These are phyloP conservation scores for Steatocranus sp. DNA, from an alignment of 2,797 vertebrate genomes.

Conservation along the genomic window DNA sequence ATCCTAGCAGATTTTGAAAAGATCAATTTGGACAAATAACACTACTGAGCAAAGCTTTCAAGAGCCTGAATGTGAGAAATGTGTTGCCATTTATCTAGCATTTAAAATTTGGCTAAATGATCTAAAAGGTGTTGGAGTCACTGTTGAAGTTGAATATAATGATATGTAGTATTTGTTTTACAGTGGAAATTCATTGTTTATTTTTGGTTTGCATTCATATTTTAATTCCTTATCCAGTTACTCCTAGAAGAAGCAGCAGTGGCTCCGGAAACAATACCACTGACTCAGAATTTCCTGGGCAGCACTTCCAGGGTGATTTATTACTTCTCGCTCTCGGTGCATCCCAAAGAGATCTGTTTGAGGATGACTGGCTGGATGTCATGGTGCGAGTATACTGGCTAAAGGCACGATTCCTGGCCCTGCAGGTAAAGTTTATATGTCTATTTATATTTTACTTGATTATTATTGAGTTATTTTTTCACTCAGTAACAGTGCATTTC, in stretches of 20 bases:
- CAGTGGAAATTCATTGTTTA: background rate
- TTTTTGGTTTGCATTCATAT: background rate
- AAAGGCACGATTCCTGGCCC: conserved; percentile 88
- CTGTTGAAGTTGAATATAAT: background rate
- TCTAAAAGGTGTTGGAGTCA: background rate
- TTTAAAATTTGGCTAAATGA: background rate
- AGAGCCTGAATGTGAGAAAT: background rate
- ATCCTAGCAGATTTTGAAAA: background rate
- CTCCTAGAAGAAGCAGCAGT: conserved; percentile 75
- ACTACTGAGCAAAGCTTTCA: background rate
- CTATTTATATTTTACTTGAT: background rate
- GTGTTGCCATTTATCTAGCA: background rate
- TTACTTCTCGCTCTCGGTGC: conserved; percentile 88
- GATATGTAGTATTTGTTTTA: background rate
- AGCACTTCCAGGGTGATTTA: conserved; percentile 87
- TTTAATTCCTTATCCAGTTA: conserved; percentile 61
- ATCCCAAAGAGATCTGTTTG: conserved; percentile 90
- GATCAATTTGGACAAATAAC: background rate
- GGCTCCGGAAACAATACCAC: conserved; percentile 69
- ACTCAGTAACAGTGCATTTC: background rate
- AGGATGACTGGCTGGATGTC: conserved; percentile 85
- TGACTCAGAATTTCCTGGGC: conserved; percentile 84
- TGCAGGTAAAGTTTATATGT: conserved; percentile 80
- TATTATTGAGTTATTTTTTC: background rate
- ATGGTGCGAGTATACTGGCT: conserved; percentile 94